Evolutionary conservation across 2,797 vertebrate genomes (phyloP).

Genomic region (Dicrostonyx torquatus): DNA sequence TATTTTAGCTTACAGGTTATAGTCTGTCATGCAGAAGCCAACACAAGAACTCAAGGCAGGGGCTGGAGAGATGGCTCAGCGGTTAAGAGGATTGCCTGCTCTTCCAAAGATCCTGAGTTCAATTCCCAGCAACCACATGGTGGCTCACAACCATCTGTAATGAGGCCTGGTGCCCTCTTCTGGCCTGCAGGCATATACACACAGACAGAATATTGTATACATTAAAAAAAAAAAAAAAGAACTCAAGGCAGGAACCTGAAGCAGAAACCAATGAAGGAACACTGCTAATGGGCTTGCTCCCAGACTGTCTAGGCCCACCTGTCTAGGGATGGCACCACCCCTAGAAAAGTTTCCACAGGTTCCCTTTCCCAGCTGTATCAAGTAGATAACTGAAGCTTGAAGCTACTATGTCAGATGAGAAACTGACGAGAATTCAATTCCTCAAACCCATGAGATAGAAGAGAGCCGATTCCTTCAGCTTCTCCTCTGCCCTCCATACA

Average conservation of each 20-base stretch:
- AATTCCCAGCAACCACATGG: too few relatives aligned
- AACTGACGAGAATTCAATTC: not conserved
- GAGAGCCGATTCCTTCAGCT: not conserved
- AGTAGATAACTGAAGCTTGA: not conserved
- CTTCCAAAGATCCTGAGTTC: too few relatives aligned
- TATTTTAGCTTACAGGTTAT: not conserved
- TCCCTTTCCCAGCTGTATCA: not conserved
- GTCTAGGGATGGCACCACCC: too few relatives aligned
- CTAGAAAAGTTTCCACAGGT: not conserved
- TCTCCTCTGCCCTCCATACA: not conserved
- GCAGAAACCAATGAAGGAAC: not conserved
- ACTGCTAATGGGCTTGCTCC: not conserved
- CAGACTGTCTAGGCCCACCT: not conserved
- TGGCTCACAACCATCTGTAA: too few relatives aligned
- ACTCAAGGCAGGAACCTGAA: not conserved
- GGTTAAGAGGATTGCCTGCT: too few relatives aligned
- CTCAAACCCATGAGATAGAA: not conserved
- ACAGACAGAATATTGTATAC: too few relatives aligned
- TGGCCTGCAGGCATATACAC: too few relatives aligned
- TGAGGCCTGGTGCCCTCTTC: too few relatives aligned
- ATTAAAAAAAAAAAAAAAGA: too few relatives aligned
- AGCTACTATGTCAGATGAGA: not conserved
- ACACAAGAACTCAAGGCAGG: not conserved
- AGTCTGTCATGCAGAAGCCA: not conserved
- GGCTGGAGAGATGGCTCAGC: too few relatives aligned